These are phyloP conservation scores for Amitus sp. DNA, from an alignment of 2,888 invertebrate genomes.

Conservation along the genomic window DNA sequence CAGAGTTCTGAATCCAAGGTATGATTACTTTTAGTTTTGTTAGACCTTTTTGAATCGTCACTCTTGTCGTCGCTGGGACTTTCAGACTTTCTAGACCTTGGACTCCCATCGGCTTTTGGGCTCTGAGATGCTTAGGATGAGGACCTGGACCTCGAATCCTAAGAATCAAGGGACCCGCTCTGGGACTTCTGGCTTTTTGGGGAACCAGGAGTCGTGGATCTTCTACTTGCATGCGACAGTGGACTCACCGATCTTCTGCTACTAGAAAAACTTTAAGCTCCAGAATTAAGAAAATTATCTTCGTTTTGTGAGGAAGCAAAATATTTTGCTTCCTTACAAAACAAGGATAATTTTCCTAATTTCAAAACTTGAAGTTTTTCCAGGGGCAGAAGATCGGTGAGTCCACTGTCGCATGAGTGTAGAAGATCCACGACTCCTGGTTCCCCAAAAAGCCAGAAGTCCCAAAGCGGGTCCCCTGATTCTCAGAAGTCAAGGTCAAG, in stretches of 20 bases:
- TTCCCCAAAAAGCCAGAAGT: conserved; percentile 45
- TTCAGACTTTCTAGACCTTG: conserved; percentile 25
- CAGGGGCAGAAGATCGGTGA: conserved; percentile 55
- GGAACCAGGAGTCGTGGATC: conserved; percentile 51
- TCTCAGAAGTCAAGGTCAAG: conserved; percentile 30
- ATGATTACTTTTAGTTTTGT: conserved; percentile 46
- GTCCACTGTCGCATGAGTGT: conserved; percentile 56
- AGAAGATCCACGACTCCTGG: conserved; percentile 49
- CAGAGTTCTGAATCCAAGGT: too few species aligned
- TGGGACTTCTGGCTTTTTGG: conserved; percentile 51
- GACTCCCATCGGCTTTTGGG: conserved; percentile 40
- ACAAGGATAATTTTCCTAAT: too few species aligned
- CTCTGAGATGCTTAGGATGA: conserved; percentile 34
- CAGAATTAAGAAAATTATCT: too few species aligned
- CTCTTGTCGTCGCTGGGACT: conserved; percentile 53
- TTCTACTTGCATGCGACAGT: conserved; percentile 51
- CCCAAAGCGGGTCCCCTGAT: conserved; percentile 53
- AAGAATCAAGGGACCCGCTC: conserved; percentile 44
- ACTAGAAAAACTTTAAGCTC: too few species aligned
- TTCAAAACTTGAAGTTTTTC: too few species aligned
- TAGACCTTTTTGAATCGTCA: conserved; percentile 54
- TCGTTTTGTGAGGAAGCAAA: too few species aligned
- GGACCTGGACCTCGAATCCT: conserved; percentile 30
- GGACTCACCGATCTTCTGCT: conserved; percentile 59
- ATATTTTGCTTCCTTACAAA: too few species aligned